phyloP scores from a whole-genome alignment of 2,113 vertebrate species.

The Gopherus flavomarginatus region DNA sequence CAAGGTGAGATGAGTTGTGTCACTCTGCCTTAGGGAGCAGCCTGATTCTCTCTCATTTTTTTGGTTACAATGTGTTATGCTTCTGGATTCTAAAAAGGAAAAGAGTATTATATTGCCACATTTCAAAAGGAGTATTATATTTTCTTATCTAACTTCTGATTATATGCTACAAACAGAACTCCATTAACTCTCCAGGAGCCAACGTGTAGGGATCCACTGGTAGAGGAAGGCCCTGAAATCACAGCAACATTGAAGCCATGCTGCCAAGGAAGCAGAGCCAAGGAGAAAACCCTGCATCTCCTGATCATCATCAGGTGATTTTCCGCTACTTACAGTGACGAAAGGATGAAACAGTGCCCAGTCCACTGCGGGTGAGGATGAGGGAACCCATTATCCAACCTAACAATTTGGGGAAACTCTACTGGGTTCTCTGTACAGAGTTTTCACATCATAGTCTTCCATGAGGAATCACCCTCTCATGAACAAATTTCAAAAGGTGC shows the following conservation, averaged over 20 bases:
- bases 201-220: neutral
- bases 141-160: neutral
- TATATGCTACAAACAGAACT: neutral
- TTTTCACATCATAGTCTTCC: neutral
- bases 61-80: no score
- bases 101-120: neutral
- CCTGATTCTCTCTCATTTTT: no score
- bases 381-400: neutral
- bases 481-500: accelerated
- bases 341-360: neutral
- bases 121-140: neutral
- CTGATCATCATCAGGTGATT: neutral
- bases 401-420: neutral
- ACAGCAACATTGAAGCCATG: neutral
- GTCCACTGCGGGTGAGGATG: neutral
- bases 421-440: neutral
- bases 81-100: neutral
- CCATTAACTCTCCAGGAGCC: neutral
- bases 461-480: neutral
- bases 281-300: neutral
- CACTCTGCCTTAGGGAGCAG: no score
- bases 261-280: neutral
- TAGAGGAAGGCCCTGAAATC: neutral
- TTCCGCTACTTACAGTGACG: neutral
- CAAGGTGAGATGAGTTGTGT: no score